Evolutionary conservation across 2,113 vertebrate genomes (phyloP), one percentile per base, ranked within the genome.

Genomic region (Vanacampus margaritifer): DNA sequence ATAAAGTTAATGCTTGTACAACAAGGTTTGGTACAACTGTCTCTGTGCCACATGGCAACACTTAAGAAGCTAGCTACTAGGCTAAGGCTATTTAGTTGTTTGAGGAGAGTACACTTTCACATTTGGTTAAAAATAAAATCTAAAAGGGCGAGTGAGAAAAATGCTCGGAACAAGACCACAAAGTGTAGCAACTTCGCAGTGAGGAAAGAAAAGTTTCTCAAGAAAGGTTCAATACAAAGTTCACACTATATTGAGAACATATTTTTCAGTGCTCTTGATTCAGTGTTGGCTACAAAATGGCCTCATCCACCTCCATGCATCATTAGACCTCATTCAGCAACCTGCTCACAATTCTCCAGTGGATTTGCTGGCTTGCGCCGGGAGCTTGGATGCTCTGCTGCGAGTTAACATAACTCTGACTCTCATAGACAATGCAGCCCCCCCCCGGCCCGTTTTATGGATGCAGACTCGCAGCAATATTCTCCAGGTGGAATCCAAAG

Each of bases 361-460:
- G 80, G 51, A 59, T 73, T 46, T 1, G n/a, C 73, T 68, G 64
- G 72, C 73, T 79, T 67, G 61, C 62, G 70, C 16, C 65, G 39
- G 69, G 71, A 74, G 69, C 68, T 59, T 21, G 8, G 54, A 41
- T 45, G 58, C 48, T 37, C 45, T 17, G 63, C 19, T 13, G 23
- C 11, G 19, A 75, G 67, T 71, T 71, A 71, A 77, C 69, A 84
- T 67, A 84, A 74, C 68, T 81, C 64, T 70, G 43, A 39, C 45
- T 65, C 60, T 68, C 71, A 37, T 35, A 76, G 71, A 74, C 71
- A 62, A 71, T 72, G 57, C 67, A 75, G 61, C 67, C 64, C 48
- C 41, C 67, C 63, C 48, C 37, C 11, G 62, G 78, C 56, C 74
- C 67, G 62, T 79, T 84, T 62, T 41, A 41, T 63, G 58, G 56